Evolutionary conservation across 2,888 invertebrate species (phyloP), one percentile per base, ranked within the genome.

Genomic region (Diarsia mendica): DNA sequence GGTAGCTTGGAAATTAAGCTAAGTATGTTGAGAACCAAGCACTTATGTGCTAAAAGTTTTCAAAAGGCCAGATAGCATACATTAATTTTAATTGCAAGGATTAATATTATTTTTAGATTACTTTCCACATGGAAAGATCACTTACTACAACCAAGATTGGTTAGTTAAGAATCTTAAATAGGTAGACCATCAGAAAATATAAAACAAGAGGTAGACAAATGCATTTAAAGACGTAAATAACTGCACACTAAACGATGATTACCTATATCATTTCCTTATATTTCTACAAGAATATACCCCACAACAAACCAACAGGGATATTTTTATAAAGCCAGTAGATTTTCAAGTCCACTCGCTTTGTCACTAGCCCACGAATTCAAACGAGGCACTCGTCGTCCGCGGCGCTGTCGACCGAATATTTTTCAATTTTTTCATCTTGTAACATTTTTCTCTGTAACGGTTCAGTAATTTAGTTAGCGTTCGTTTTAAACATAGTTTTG

Each of bases 261-360:
- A 67, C 74, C 23, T 9, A 15, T 23, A 49, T 46, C 3, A 63
- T 70, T 58, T 60, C 64, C 46, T 44, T 11, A 51, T 20, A 66
- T 64, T 39, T 20, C 23, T 58, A 15, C 11, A 71, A 75, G 68
- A 66, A 64, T 48, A 68, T 13, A 60, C 48, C 28, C 44, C 55
- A 66, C 63, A 73, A 61, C 53, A 76, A 77, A 80, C 67, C 15
- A 70, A 58, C 64, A 46, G 46, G 23, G n/a, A 67, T 74, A 76
- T 72, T 87, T 84, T 84, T 66, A 81, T 74, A 73, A 77, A 83
- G 55, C 77, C 74, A 80, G 82, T 82, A 79, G 58, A 61, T 64
- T 85, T 81, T 85, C 85, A 80, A 88, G 85, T 80, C 78, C 85
- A 88, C 88, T 88, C 75, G 77, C 85, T 80, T 85, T 83, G 85